These are phyloP conservation scores for Dicycla oo DNA, from an alignment of 2,888 invertebrate species.

Conservation along the genomic window DNA sequence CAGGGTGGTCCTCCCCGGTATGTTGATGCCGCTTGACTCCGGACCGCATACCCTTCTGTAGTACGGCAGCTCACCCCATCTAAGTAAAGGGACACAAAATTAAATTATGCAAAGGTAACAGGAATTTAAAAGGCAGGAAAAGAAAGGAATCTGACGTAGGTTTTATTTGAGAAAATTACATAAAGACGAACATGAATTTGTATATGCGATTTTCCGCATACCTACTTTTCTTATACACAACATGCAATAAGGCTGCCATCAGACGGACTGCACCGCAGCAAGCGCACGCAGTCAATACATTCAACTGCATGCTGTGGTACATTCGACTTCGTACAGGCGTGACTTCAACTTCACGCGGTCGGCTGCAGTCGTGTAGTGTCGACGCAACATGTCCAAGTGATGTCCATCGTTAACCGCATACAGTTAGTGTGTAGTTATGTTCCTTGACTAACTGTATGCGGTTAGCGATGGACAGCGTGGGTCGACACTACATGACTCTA, in stretches of 20 bases:
- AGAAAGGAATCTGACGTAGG: not conserved
- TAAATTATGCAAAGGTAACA: conserved; percentile 23
- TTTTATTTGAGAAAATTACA: conserved; percentile 5
- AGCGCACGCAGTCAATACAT: no score
- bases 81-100: conserved; percentile 58
- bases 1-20: conserved; percentile 89
- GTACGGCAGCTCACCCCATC: conserved; percentile 85
- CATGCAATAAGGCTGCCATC: conserved; percentile 27
- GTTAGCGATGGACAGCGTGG: no score
- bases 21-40: conserved; percentile 83
- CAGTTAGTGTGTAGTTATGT: no score
- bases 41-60: conserved; percentile 86
- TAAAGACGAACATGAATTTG: conserved; percentile 11
- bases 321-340: no score
- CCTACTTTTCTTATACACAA: conserved; percentile 29
- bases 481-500: no score
- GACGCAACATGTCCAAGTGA: no score
- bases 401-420: no score
- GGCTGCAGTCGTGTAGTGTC: no score
- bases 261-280: no score
- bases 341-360: no score
- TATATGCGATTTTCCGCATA: conserved; percentile 27
- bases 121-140: conserved; percentile 1
- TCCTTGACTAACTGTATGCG: no score
- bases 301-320: no score